A percentile compares a stretch with the other conserved stretches of the same genome.
These are phyloP conservation scores for Tamandua tetradactyla DNA, from an alignment of 2,797 vertebrate species.

Conservation along the genomic window DNA sequence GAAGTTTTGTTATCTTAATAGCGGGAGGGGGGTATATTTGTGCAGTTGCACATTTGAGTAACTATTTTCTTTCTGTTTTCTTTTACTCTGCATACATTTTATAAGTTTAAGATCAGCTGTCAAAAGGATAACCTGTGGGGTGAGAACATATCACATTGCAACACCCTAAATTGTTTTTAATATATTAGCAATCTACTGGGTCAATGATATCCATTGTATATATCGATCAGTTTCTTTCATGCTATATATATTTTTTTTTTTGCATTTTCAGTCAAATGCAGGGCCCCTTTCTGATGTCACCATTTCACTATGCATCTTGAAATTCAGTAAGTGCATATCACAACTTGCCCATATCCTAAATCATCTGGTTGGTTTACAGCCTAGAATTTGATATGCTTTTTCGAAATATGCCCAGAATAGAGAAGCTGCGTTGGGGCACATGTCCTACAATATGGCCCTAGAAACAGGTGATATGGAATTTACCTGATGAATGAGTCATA, in stretches of 20 bases:
- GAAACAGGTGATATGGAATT: slow-evolving; percentile 61
- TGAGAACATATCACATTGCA: slow-evolving; percentile 82
- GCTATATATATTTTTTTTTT: slow-evolving; percentile 79
- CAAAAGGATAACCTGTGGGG: slow-evolving; percentile 91
- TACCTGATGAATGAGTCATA: slow-evolving; percentile 54
- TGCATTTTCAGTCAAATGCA: slow-evolving; percentile 84
- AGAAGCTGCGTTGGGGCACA: slow-evolving; percentile 47
- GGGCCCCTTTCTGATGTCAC: slow-evolving; percentile 85
- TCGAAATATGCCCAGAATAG: slow-evolving; percentile 72
- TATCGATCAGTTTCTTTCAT: slow-evolving; percentile 86
- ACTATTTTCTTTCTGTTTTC: slow-evolving; percentile 92
- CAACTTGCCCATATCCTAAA: slow-evolving; percentile 77
- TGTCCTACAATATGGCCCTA: slow-evolving; percentile 62
- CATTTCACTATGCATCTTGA: slow-evolving; percentile 85
- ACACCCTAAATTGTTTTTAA: slow-evolving; percentile 84
- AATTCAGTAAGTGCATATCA: slow-evolving; percentile 81
- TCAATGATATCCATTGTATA: slow-evolving; percentile 87
- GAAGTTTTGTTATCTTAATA: slow-evolving; percentile 94
- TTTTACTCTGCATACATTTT: slow-evolving; percentile 90
- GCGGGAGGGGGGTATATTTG: slow-evolving; percentile 94
- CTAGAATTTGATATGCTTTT: slow-evolving; percentile 78
- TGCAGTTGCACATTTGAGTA: slow-evolving; percentile 95
- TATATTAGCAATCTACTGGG: slow-evolving; percentile 82
- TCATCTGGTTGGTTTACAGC: slow-evolving; percentile 81
- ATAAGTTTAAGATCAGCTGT: slow-evolving; percentile 89